Evolutionary conservation across 2,113 vertebrate species (phyloP), one percentile per base, ranked within the genome.

Genomic region (Dipodomys ordii): DNA sequence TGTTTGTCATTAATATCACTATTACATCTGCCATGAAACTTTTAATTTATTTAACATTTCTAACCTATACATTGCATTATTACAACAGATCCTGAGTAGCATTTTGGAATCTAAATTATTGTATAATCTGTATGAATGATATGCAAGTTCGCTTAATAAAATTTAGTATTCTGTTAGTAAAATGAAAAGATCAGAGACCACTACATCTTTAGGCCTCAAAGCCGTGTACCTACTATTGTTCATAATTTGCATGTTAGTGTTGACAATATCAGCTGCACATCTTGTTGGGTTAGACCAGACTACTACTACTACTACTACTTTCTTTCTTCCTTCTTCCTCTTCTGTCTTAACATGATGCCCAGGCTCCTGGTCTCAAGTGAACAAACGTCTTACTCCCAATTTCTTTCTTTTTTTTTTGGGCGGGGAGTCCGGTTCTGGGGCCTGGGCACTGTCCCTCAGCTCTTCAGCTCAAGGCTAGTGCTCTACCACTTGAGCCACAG

Each of bases 121-220:
- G 2, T 57, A 46, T 81, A 49, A 88, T 87, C 1, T 22, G 23
- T 67, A 19, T 92, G 5, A 71, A 44, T 44, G 7, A 32, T 23
- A 35, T 92, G 16, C 49, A 9, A 85, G 20, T 93, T 95, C 44
- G 84, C 88, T 85, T 90, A 79, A 90, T 93, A 53, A 39, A 23
- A 27, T 90, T 93, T 93, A 44, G 62, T 25, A 32, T 85, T 86
- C 62, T 74, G 28, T 35, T 88, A 30, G 27, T 69, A 39, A 71
- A 95, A 83, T 96, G 62, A 90, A 93, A 94, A 92, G 68, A 71
- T 20, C 67, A 23, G 39, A 91, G 28, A 28, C 44, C n/a, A 87
- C 91, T 80, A 92, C 87, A 64, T 87, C 13, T 88, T 95, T 94
- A 57, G 12, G 18, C 57, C 74, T 93, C 84, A 68, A 90, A 91